phyloP scores from a whole-genome alignment of 1,140 invertebrate genomes.

The Eciton burchellii region DNA sequence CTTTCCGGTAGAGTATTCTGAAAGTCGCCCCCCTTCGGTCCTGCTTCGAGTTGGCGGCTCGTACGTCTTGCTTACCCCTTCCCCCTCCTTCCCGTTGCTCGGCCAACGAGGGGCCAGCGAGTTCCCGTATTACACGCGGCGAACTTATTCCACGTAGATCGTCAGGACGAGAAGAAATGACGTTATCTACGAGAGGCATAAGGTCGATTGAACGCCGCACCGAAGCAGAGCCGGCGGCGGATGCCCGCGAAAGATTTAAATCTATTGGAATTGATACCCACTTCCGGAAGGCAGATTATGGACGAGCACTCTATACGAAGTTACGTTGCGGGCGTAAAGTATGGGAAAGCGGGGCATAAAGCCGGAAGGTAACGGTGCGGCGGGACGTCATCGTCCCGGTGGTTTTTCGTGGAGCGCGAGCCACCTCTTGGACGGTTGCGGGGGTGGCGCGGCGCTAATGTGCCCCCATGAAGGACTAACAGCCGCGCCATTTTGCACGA shows the following conservation, averaged over 20 bases:
- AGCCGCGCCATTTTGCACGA: conserved; percentile 64
- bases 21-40: conserved; percentile 50
- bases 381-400: conserved; percentile 39
- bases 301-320: conserved; percentile 46
- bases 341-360: conserved; percentile 17
- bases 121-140: conserved; percentile 33
- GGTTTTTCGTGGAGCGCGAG: conserved; percentile 22
- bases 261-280: conserved; percentile 62
- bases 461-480: conserved; percentile 64
- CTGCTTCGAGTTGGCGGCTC: conserved; percentile 29
- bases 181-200: conserved; percentile 46
- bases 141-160: conserved; percentile 56
- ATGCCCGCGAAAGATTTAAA: conserved; percentile 55
- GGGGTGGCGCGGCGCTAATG: conserved; percentile 60
- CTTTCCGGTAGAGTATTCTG: conserved; percentile 47
- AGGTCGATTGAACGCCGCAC: conserved; percentile 20
- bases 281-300: conserved; percentile 45
- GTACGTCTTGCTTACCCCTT: conserved; percentile 49
- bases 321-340: conserved; percentile 58
- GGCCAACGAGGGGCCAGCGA: not conserved
- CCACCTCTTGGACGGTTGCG: conserved; percentile 15
- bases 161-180: conserved; percentile 48
- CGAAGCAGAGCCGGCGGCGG: not conserved
- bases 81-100: not conserved
- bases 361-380: conserved; percentile 21